These are phyloP conservation scores for Ceratosolen fusciceps DNA, from an alignment of 1,140 invertebrate genomes.

Conservation along the genomic window DNA sequence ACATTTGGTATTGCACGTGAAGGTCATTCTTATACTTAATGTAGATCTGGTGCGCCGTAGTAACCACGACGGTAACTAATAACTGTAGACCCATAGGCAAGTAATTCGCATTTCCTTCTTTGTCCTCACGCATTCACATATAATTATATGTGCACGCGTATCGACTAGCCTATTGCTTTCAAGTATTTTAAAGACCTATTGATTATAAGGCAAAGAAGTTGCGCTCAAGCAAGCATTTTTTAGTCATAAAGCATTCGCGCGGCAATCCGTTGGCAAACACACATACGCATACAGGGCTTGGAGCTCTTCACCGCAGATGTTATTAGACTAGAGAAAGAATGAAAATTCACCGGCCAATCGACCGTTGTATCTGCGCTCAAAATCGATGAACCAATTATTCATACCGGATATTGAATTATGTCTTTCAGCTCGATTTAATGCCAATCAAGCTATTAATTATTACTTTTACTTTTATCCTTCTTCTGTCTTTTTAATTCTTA, in stretches of 20 bases:
- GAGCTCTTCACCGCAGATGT: conserved; percentile 48
- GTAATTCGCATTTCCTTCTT: too few species aligned
- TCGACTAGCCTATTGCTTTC: neutral
- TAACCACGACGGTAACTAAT: neutral
- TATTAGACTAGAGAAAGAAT: conserved; percentile 57
- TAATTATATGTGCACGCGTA: neutral
- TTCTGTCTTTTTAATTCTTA: too few species aligned
- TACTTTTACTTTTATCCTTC: too few species aligned
- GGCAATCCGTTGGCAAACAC: neutral
- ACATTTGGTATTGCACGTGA: neutral
- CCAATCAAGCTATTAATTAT: too few species aligned
- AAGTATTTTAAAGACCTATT: neutral
- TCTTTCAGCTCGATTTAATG: too few species aligned
- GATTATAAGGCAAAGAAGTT: neutral
- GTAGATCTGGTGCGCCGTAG: neutral
- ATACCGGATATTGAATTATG: conserved; percentile 29
- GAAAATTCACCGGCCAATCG: conserved; percentile 62
- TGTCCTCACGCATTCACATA: neutral
- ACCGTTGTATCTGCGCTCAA: conserved; percentile 30
- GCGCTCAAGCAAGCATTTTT: neutral
- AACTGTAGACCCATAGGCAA: neutral
- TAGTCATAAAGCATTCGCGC: neutral
- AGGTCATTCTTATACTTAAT: neutral
- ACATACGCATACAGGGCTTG: neutral
- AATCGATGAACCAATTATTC: conserved; percentile 31